Base-by-base conservation (phyloP, 2,113 vertebrate genomes). In the Romanogobio albipinnatus region DNA sequence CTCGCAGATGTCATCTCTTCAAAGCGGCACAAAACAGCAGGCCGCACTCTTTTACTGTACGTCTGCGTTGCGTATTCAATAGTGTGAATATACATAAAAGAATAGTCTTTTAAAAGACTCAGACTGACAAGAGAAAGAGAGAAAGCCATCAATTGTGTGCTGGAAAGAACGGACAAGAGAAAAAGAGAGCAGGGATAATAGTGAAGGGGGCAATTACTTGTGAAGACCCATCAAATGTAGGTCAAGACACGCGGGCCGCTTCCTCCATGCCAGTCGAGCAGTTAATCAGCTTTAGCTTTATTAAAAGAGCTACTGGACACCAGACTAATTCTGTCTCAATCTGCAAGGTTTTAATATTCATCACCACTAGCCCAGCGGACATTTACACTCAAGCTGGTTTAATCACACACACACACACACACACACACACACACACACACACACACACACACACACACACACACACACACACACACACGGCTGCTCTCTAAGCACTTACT, bases 221-320 rank as follows among this genome's bases (percentile, higher is more conserved):
- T 68, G 39, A 66, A 85, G 74, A 61, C 59, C 33, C n/a, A 71
- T 49, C 79, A 76, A 88, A 89, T 89, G 85, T 89, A 88, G 88
- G 88, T 88, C 88, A 86, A 86, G 86, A 86, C 80, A 83, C 19
- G 75, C 74, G 80, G 83, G 85, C 77, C 33, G 68, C 24, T 86
- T 86, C 86, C 75, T 89, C 62, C 64, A 77, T 61, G 83, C 79
- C 79, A 66, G 22, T 29, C 76, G 62, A 24, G 66, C 22, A 43
- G 77, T 66, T 88, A 84, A 88, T 86, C 85, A 64, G 85, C 83
- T 88, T 88, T 86, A 75, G 62, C 56, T 84, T 86, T 75, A 88
- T 85, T 86, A 78, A 88, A 86, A 86, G 70, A 59, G 84, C 84
- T 84, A 82, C 66, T 83, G 84, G 81, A 77, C 73, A 79, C 81